Evolutionary conservation across 2,888 invertebrate species (phyloP).

Genomic region (Luffia ferchaultella): DNA sequence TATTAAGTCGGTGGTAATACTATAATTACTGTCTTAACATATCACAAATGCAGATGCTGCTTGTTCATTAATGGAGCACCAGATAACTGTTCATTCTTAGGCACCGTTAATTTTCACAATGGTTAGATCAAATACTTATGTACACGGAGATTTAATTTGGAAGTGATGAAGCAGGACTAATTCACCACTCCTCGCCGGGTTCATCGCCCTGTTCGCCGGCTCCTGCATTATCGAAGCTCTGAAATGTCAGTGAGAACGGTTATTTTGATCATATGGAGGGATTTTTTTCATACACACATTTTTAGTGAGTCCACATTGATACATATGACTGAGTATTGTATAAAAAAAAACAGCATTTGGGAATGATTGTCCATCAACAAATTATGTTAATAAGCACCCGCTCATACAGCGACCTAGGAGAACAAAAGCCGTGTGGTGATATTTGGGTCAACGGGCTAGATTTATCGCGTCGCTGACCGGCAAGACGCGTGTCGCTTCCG

Average conservation of each 20-base stretch:
- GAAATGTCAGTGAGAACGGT: conserved; percentile 15
- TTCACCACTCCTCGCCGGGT: conserved; percentile 65
- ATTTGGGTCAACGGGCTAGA: too few species aligned
- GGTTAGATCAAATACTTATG: conserved; percentile 11
- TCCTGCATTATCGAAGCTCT: conserved; percentile 41
- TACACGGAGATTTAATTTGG: conserved; percentile 26
- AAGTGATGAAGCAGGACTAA: background rate
- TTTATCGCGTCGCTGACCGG: too few species aligned
- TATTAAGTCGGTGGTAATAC: background rate
- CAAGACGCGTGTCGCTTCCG: too few species aligned
- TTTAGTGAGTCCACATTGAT: too few species aligned
- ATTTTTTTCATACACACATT: too few species aligned
- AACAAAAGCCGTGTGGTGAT: too few species aligned
- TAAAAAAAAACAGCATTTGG: too few species aligned
- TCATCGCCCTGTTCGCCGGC: conserved; percentile 37
- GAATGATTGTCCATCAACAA: too few species aligned
- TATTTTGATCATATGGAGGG: background rate
- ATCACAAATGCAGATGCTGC: background rate
- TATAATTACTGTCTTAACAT: background rate
- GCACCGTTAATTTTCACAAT: background rate
- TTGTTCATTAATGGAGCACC: background rate
- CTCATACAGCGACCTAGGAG: too few species aligned
- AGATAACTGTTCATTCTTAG: background rate
- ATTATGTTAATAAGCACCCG: too few species aligned
- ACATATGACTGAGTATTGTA: too few species aligned